phyloP scores from a whole-genome alignment of 2,113 vertebrate genomes.

The Rhodinocichla rosea region DNA sequence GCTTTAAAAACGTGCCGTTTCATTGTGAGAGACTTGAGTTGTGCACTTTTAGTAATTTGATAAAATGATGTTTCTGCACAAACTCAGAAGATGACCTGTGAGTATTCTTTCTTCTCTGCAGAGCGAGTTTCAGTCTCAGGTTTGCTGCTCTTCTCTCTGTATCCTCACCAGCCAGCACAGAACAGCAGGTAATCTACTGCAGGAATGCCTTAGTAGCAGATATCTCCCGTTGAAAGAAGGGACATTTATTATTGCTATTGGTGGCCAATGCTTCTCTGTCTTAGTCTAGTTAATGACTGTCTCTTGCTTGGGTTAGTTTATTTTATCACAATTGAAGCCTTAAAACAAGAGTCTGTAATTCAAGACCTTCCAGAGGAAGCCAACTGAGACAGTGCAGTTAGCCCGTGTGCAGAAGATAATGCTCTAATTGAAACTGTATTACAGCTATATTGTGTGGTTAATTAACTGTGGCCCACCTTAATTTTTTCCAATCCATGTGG shows the following conservation, averaged over 20 bases:
- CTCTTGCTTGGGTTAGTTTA: neutral
- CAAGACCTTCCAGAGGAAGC: neutral
- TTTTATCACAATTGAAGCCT: neutral
- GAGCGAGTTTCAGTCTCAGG: neutral
- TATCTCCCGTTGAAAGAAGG: neutral
- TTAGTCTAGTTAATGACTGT: neutral
- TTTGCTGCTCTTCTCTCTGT: neutral
- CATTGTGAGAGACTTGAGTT: neutral
- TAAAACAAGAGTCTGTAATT: neutral
- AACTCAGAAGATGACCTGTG: neutral
- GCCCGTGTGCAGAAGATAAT: neutral
- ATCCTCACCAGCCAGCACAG: neutral
- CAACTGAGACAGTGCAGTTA: neutral
- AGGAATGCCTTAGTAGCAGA: neutral
- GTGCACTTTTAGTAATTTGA: neutral
- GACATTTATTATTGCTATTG: neutral
- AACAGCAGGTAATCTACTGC: neutral
- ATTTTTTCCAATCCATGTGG: neutral
- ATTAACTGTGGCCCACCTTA: neutral
- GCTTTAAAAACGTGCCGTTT: neutral
- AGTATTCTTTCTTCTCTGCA: neutral
- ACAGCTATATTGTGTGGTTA: neutral
- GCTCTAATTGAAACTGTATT: neutral
- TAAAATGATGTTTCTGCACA: neutral
- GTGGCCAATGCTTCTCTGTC: neutral